Base-by-base conservation (phyloP, 2,888 invertebrate species). In the Chymomyza fuscimana region DNA sequence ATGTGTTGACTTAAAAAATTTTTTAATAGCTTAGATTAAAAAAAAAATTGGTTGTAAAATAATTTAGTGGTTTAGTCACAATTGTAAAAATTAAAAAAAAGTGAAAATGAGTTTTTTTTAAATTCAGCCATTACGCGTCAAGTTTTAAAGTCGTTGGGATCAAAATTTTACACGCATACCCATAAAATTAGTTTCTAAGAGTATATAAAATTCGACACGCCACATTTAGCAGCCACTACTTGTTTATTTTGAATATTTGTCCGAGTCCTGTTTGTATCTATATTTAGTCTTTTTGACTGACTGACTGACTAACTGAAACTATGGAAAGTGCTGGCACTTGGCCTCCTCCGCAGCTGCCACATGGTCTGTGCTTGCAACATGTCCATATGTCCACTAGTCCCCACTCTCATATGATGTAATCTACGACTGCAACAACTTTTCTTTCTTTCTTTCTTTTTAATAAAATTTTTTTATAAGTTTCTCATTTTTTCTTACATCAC, bases 351-450 rank as follows among this genome's bases (percentile, higher is more conserved):
- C 51, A 6, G 15, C 59, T 59, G 1, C 15, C 54, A 15, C 63
- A 46, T 46, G 10, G 50, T 36, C 51, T 40, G 29, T 36, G 10
- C 22, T 25, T 59, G 56, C 56, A 46, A 32, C 51, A 61, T 54
- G 64, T 22, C 62, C 40, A 65, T 52, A 52, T 51, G 16, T 22
- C 15, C 29, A 5, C 16, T 32, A 5, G 66, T 65, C 12, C 67
- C 69, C 72, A 65, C 67, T 72, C 69, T 70, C 70, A 62, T 46
- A 80, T 86, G 88, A 86, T 86, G 86, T 77, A 86, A 86, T 87
- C 86, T 77, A 73, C 73, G 77, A 76, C 87, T 88, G 86, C 86
- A 88, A 85, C 87, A 86, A 82, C 79, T 77, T 83, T 87, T 77
- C 85, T 32, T 32, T 32, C 32, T 32, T 32, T 32, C 32, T 32